Conservation (phyloP, 1,140 invertebrate species). For the Propsilocerus akamusi region DNA sequence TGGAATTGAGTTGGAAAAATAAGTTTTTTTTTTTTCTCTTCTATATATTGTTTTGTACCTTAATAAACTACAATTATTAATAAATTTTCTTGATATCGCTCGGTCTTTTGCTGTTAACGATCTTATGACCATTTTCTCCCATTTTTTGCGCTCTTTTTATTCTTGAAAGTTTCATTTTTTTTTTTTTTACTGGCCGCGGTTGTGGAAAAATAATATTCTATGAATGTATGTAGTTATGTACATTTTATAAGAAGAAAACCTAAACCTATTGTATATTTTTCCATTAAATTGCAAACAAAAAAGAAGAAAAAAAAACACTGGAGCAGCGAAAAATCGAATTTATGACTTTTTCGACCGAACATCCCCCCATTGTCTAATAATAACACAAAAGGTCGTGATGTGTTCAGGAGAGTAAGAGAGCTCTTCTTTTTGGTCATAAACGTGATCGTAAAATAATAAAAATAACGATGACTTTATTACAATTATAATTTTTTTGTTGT, state of each 20-base stretch:
- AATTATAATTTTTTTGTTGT: constrained; percentile 3
- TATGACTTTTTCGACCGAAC: constrained; percentile 3
- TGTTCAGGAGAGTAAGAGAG: no score
- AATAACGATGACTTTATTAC: constrained; percentile 3
- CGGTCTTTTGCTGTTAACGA: not conserved
- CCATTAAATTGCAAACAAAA: not conserved
- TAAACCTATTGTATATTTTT: not conserved
- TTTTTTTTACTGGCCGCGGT: not conserved
- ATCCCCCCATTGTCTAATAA: constrained; percentile 3
- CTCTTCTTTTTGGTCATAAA: not conserved
- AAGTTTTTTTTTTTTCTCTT: no score
- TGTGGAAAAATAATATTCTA: not conserved
- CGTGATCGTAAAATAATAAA: constrained; percentile 4
- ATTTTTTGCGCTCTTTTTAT: not conserved
- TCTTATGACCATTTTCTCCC: constrained; percentile 1
- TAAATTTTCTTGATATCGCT: not conserved
- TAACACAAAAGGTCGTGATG: constrained; percentile 2
- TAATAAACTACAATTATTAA: constrained; percentile 4
- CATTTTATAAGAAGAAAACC: not conserved
- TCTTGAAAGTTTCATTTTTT: not conserved
- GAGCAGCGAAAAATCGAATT: not conserved
- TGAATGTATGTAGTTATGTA: not conserved
- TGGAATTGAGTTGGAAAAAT: not conserved
- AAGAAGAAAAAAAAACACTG: not conserved
- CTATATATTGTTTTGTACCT: no score